Base-by-base conservation (phyloP, 2,113 vertebrate genomes). In the Vanacampus margaritifer region DNA sequence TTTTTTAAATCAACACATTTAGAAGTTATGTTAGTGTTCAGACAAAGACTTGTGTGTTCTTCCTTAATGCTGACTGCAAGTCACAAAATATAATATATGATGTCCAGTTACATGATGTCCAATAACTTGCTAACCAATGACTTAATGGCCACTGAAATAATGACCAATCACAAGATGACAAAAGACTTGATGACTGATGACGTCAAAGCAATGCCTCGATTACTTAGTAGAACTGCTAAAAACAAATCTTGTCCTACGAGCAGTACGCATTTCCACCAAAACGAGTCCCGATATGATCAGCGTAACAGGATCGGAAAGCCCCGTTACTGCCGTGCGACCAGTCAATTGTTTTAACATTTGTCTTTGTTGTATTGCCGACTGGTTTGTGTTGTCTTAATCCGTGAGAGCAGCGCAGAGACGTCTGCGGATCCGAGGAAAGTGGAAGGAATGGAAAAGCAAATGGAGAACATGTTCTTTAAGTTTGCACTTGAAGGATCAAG, bases 271-370 rank as follows among this genome's bases (percentile, higher is more conserved):
- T 75, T 82, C 5, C 64, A 80, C 71, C 59, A 60, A 28, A 75
- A 75, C 21, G 53, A 83, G 79, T 41, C 67, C 67, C 56, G 70
- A 73, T 78, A 65, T 64, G 75, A 71, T 65, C 79, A 76, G 75
- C 76, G 73, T 56, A 51, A 39, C n/a, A 13, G 16, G 13, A 57
- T 32, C 3, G 6, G 54, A 57, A 53, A 67, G 62, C 57, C 57
- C 46, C 41, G 28, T 61, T 36, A 53, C 65, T 65, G 61, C 63
- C 60, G 74, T 78, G 68, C 56, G 74, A 71, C 59, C 78, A 77
- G 79, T 78, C 77, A 50, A 51, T 36, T 24, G 21, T 39, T 39
- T 61, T 13, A 37, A 60, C 58, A 12, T 36, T 21, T 59, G 32
- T 36, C 35, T 39, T 60, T 61, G 36, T 41, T 61, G 35, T 41